Conservation (phyloP, 1,140 invertebrate genomes). For the Caenorhabditis briggsae region DNA sequence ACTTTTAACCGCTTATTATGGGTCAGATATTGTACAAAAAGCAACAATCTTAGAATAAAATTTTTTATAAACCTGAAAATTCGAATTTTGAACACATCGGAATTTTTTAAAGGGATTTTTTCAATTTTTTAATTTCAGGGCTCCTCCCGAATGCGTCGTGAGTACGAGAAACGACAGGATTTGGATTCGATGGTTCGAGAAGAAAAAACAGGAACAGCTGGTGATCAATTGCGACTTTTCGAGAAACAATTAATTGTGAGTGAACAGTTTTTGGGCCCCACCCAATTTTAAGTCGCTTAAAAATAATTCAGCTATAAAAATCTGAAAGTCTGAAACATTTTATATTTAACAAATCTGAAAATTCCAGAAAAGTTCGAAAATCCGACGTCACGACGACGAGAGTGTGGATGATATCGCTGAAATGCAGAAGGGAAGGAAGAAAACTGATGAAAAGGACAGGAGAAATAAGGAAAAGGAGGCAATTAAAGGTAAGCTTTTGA, state of each 20-base stretch:
- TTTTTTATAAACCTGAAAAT: too few relatives aligned
- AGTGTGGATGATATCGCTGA: constrained; percentile 91
- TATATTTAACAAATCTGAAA: neutral
- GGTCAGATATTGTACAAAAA: too few relatives aligned
- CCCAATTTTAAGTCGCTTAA: neutral
- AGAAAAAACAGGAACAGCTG: constrained; percentile 87
- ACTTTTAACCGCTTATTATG: too few relatives aligned
- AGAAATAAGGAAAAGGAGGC: constrained; percentile 84
- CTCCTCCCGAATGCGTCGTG: constrained; percentile 66
- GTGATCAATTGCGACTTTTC: constrained; percentile 88
- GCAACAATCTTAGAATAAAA: too few relatives aligned
- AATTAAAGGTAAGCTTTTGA: constrained; percentile 69
- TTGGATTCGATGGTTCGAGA: constrained; percentile 82
- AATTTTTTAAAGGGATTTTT: too few relatives aligned
- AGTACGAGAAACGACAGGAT: constrained; percentile 66
- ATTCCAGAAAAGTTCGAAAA: constrained; percentile 67
- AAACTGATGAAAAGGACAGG: constrained; percentile 82
- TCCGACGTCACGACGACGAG: constrained; percentile 81
- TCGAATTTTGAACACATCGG: too few relatives aligned
- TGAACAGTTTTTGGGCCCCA: neutral
- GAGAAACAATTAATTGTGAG: constrained; percentile 83
- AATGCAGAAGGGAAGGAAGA: constrained; percentile 82
- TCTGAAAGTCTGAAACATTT: too few relatives aligned
- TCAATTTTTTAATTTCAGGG: constrained; percentile 56
- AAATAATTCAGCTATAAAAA: too few relatives aligned